Evolutionary conservation across 2,113 vertebrate genomes (phyloP).

Genomic region (Oreotragus oreotragus): DNA sequence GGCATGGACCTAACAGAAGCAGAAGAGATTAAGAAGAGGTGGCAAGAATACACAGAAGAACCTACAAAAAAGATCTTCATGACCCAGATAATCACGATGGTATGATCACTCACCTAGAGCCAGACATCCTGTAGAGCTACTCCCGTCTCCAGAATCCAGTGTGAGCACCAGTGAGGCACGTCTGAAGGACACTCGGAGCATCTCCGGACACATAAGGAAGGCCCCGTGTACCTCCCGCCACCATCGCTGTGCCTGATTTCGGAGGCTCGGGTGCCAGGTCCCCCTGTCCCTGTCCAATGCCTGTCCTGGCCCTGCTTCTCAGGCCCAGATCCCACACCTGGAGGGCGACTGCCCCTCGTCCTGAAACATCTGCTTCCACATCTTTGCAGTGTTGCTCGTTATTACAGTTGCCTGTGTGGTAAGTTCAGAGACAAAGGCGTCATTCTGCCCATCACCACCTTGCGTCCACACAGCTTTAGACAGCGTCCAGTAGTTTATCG

Average conservation of each 20-base stretch:
- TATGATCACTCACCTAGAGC: background rate
- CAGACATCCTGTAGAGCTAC: background rate
- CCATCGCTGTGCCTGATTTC: background rate
- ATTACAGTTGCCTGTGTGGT: fast-evolving
- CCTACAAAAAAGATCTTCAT: fast-evolving
- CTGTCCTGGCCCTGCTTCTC: too few relatives aligned
- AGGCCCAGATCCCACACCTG: fast-evolving
- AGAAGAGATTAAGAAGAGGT: background rate
- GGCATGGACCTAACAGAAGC: background rate
- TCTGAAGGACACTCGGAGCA: fast-evolving
- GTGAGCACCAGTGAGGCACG: background rate
- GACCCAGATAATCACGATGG: background rate
- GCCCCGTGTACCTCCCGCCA: fast-evolving
- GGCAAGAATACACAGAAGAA: background rate
- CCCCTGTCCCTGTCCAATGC: fast-evolving
- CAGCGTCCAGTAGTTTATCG: fast-evolving
- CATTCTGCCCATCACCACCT: background rate
- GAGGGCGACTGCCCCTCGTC: fast-evolving
- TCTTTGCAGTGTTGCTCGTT: background rate
- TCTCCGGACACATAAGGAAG: background rate
- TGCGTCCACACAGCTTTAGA: too few relatives aligned
- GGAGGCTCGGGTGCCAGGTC: background rate
- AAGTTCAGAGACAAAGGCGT: fast-evolving
- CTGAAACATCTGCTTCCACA: fast-evolving
- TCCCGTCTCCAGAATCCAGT: fast-evolving